A percentile compares a stretch with the other conserved stretches of the same genome.
phyloP scores from a whole-genome alignment of 2,797 vertebrate species.

The Miichthys miiuy region DNA sequence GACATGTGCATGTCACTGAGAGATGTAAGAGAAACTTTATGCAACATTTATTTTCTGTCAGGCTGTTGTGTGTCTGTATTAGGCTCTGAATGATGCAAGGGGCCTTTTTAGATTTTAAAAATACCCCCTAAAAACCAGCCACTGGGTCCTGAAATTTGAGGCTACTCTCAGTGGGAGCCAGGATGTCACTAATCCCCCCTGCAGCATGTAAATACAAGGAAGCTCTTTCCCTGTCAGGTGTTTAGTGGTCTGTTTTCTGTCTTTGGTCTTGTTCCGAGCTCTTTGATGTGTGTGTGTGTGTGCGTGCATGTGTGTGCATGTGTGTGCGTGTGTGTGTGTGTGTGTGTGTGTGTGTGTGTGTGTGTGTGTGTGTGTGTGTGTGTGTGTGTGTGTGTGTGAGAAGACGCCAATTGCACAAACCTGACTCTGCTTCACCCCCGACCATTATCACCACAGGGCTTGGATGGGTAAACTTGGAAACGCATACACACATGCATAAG shows the following conservation, averaged over 20 bases:
- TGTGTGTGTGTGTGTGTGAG: conserved; percentile 7
- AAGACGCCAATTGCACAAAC: conserved; percentile 12
- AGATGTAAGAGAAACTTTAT: conserved; percentile 1
- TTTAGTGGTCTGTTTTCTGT: conserved; percentile 48
- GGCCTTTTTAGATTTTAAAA: conserved; percentile 32
- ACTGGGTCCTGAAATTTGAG: conserved; percentile 31
- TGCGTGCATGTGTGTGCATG: conserved; percentile 24
- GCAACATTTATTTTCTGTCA: background rate
- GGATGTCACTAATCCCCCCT: conserved; percentile 37
- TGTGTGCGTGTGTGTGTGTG: conserved; percentile 23
- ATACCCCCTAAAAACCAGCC: conserved; percentile 1
- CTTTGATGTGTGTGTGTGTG: conserved; percentile 52
- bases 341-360: background rate
- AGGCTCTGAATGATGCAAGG: conserved; percentile 11
- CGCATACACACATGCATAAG: conserved; percentile 39
- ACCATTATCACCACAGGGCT: conserved; percentile 55
- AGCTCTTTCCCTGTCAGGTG: conserved; percentile 53
- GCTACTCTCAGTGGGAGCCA: conserved; percentile 21
- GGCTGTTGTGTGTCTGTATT: background rate
- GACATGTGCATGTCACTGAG: conserved; percentile 7
- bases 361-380: conserved; percentile 31
- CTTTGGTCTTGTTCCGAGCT: conserved; percentile 42
- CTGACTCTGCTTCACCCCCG: conserved; percentile 25
- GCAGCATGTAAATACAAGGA: conserved; percentile 51
- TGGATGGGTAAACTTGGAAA: conserved; percentile 53